Conservation (phyloP, 1,140 invertebrate genomes). For the Hetaerina americana region DNA sequence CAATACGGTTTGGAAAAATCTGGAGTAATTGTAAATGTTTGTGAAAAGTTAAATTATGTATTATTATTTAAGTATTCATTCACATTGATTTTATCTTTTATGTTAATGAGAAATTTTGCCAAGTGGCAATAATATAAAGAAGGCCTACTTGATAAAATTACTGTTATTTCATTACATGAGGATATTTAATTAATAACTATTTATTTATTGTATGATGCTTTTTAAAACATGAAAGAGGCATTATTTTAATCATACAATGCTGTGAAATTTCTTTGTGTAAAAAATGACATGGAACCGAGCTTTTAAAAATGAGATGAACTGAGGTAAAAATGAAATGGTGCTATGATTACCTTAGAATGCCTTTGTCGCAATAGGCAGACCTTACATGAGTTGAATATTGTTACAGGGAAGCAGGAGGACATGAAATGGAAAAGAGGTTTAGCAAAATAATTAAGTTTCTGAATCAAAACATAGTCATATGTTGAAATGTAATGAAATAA, state of each 20-base stretch:
- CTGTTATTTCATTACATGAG: not conserved
- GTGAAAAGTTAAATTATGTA: not conserved
- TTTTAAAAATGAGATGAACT: constrained; percentile 11
- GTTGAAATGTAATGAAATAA: too few species aligned
- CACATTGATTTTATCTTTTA: not conserved
- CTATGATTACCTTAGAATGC: constrained; percentile 16
- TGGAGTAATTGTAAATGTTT: too few species aligned
- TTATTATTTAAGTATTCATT: not conserved
- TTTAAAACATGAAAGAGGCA: constrained; percentile 8
- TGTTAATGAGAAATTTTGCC: not conserved
- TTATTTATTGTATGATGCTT: constrained; percentile 6
- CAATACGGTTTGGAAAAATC: not conserved
- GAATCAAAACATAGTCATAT: not conserved
- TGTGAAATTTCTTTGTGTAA: not conserved
- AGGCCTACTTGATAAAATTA: not conserved
- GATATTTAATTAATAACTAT: constrained; percentile 5
- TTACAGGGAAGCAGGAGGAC: not conserved
- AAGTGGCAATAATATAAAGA: constrained; percentile 2
- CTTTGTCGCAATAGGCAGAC: constrained; percentile 8
- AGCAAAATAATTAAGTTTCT: not conserved
- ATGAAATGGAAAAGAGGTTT: not conserved
- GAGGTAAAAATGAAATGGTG: constrained; percentile 16
- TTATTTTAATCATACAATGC: constrained; percentile 8
- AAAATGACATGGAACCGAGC: constrained; percentile 8
- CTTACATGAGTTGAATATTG: constrained; percentile 4